Conservation (phyloP, 2,888 invertebrate species). For the Ichneumoninae sp. region DNA sequence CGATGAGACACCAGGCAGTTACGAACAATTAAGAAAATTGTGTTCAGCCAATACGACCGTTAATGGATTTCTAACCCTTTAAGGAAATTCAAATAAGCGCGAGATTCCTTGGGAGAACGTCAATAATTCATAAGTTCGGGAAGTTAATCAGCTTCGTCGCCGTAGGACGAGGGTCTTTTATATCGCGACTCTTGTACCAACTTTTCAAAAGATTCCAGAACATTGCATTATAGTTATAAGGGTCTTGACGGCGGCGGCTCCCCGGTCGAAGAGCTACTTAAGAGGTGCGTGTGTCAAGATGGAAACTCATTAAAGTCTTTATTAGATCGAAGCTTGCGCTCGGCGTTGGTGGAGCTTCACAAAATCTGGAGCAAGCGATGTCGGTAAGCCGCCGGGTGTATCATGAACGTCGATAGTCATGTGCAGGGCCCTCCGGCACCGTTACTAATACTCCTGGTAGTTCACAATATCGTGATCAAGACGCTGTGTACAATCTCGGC, state of each 20-base stretch:
- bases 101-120: neutral
- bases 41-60: neutral
- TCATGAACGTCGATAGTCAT: constrained; percentile 67
- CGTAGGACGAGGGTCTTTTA: constrained; percentile 13
- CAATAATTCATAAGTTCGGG: constrained; percentile 27
- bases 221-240: constrained; percentile 26
- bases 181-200: constrained; percentile 6
- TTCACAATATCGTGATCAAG: constrained; percentile 67
- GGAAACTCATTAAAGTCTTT: constrained; percentile 75
- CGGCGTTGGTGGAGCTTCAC: constrained; percentile 50
- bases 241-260: neutral
- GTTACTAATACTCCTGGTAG: constrained; percentile 54
- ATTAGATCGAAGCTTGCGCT: constrained; percentile 63
- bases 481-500: constrained; percentile 59
- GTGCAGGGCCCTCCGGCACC: constrained; percentile 62
- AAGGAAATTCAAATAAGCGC: neutral
- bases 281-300: constrained; percentile 47
- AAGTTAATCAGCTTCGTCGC: constrained; percentile 9
- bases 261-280: constrained; percentile 26
- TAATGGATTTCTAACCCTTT: neutral
- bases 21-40: constrained; percentile 5
- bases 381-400: constrained; percentile 59
- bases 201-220: constrained; percentile 17
- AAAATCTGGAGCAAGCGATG: constrained; percentile 54
- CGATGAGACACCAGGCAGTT: neutral